Conservation (phyloP, 2,888 invertebrate species). For the Zelleria hepariella region DNA sequence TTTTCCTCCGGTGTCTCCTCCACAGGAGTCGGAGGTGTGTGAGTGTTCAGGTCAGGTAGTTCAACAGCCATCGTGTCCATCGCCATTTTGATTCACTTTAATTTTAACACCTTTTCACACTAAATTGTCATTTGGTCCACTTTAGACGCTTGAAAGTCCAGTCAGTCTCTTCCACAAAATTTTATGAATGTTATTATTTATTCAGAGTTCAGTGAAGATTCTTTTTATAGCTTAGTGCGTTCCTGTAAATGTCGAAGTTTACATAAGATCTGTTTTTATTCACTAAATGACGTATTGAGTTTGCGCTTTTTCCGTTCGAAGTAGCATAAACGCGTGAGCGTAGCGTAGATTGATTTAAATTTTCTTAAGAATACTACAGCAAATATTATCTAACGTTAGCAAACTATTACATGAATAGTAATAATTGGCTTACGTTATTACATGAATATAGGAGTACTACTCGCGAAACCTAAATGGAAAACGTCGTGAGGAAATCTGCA, state of each 20-base stretch:
- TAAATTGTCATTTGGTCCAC: neutral
- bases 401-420: too few species aligned
- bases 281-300: neutral
- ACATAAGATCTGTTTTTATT: too few species aligned
- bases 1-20: conserved; percentile 65
- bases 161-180: neutral
- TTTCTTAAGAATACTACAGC: too few species aligned
- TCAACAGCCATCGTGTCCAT: conserved; percentile 69
- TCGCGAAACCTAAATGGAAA: too few species aligned
- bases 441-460: too few species aligned
- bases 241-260: neutral
- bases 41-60: conserved; percentile 56
- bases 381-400: too few species aligned
- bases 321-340: too few species aligned
- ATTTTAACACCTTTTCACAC: neutral
- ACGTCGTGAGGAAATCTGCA: too few species aligned
- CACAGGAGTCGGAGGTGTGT: conserved; percentile 38
- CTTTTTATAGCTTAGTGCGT: neutral
- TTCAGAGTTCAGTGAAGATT: neutral
- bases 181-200: neutral
- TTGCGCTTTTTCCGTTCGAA: neutral
- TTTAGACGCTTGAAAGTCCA: neutral
- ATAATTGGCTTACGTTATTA: too few species aligned
- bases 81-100: conserved; percentile 40
- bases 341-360: too few species aligned